Evolutionary conservation across 1,140 invertebrate genomes (phyloP).

Genomic region (Saccostrea cuccullata): DNA sequence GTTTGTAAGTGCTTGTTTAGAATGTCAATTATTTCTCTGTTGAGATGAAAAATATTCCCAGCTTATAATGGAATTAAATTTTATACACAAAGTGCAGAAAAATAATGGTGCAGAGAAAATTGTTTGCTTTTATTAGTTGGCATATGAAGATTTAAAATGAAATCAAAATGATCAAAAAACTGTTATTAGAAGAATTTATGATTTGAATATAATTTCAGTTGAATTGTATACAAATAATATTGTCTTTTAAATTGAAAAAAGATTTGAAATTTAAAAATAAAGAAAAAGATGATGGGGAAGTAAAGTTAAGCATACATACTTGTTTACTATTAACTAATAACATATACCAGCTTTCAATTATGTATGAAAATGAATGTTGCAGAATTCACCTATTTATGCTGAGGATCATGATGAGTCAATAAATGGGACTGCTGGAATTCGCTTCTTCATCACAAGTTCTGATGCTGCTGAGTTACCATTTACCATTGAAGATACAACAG

Average conservation of each 20-base stretch:
- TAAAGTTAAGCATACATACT: no score
- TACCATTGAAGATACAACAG: slow-evolving; percentile 48
- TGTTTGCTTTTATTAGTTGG: no score
- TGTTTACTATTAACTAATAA: no score
- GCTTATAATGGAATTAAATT: not conserved
- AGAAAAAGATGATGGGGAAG: no score
- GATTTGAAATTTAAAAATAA: no score
- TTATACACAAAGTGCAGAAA: not conserved
- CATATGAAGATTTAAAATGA: no score
- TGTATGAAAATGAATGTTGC: not conserved
- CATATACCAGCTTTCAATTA: not conserved
- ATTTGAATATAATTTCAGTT: no score
- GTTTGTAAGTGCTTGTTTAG: slow-evolving; percentile 55
- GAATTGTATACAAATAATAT: no score
- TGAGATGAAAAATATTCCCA: not conserved
- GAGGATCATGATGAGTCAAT: slow-evolving; percentile 55
- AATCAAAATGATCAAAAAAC: no score
- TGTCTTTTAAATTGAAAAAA: no score
- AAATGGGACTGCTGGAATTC: slow-evolving; percentile 56
- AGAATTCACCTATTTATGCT: slow-evolving; percentile 47
- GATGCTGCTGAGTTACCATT: slow-evolving; percentile 40
- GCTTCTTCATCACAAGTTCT: slow-evolving; percentile 41
- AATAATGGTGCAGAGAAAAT: no score
- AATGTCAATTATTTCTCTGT: not conserved
- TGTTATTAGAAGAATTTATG: no score